Evolutionary conservation across 2,797 vertebrate species (phyloP).

Genomic region (Triplophysa yarkandensis): DNA sequence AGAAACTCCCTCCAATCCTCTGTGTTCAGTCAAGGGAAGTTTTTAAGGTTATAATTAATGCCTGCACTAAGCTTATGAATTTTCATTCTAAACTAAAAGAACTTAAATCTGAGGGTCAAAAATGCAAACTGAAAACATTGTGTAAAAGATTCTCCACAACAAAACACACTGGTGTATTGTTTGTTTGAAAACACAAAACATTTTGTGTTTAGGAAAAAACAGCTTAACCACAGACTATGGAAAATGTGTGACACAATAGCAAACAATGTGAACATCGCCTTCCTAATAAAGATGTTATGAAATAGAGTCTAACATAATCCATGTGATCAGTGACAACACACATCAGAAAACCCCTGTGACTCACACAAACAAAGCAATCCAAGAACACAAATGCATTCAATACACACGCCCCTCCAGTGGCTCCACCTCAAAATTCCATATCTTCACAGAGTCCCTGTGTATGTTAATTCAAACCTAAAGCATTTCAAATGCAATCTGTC

Average conservation of each 20-base stretch:
- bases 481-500: not conserved
- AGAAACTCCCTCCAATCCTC: not conserved
- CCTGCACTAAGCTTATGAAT: not conserved
- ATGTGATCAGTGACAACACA: constrained; percentile 10
- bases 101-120: not conserved
- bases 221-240: not conserved
- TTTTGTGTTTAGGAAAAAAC: not conserved
- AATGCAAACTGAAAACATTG: not conserved
- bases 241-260: constrained; percentile 14
- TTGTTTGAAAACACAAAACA: not conserved
- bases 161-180: not conserved
- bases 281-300: constrained; percentile 26
- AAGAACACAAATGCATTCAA: not conserved
- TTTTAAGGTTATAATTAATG: constrained; percentile 19
- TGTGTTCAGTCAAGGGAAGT: not conserved
- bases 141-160: not conserved
- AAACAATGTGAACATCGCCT: constrained; percentile 5
- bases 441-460: not conserved
- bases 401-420: not conserved
- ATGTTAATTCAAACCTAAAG: not conserved
- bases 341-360: not conserved
- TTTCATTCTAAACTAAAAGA: not conserved
- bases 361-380: constrained; percentile 1
- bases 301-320: constrained; percentile 33
- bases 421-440: not conserved